Percentiles rank a stretch among this genome's conserved stretches.
Evolutionary conservation across 2,888 invertebrate species (phyloP).

Genomic region (Notocelia uddmanniana): DNA sequence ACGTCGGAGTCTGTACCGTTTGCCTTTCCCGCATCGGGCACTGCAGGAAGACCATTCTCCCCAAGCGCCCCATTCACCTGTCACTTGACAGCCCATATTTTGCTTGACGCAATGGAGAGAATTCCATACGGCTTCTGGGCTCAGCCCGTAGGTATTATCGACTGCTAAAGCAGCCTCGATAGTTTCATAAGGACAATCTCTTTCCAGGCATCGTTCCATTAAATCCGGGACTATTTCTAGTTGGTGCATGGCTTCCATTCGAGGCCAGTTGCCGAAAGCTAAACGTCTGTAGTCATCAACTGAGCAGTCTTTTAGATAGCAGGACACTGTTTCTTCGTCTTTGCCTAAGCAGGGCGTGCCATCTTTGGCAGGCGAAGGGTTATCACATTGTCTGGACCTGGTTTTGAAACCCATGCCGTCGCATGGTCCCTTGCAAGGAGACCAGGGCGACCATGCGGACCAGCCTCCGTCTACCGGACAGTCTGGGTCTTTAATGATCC

Average conservation of each 20-base stretch:
- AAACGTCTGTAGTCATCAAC: conserved; percentile 71
- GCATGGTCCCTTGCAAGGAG: conserved; percentile 76
- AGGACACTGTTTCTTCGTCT: conserved; percentile 71
- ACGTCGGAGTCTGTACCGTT: conserved; percentile 70
- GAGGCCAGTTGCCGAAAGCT: conserved; percentile 65
- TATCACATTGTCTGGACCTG: conserved; percentile 73
- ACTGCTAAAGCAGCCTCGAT: conserved; percentile 69
- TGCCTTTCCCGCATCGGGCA: conserved; percentile 73
- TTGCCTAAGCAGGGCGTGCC: conserved; percentile 75
- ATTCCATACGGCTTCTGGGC: conserved; percentile 77
- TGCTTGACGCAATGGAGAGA: conserved; percentile 81
- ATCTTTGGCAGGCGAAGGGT: conserved; percentile 75
- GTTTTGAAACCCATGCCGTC: conserved; percentile 74
- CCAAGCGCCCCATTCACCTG: conserved; percentile 78
- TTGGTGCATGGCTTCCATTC: conserved; percentile 69
- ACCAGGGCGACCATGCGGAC: conserved; percentile 80
- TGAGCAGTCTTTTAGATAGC: conserved; percentile 75
- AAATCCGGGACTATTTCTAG: conserved; percentile 74
- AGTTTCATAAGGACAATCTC: conserved; percentile 76
- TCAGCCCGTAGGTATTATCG: conserved; percentile 76
- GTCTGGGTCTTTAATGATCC: conserved; percentile 67
- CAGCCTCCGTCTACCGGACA: conserved; percentile 82
- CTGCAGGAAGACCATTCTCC: conserved; percentile 75
- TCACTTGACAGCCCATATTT: conserved; percentile 79
- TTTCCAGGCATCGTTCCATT: conserved; percentile 75